Percentiles rank a stretch among this genome's conserved stretches.
Conservation (phyloP, 1,140 invertebrate species). For the Drosophila busckii region DNA sequence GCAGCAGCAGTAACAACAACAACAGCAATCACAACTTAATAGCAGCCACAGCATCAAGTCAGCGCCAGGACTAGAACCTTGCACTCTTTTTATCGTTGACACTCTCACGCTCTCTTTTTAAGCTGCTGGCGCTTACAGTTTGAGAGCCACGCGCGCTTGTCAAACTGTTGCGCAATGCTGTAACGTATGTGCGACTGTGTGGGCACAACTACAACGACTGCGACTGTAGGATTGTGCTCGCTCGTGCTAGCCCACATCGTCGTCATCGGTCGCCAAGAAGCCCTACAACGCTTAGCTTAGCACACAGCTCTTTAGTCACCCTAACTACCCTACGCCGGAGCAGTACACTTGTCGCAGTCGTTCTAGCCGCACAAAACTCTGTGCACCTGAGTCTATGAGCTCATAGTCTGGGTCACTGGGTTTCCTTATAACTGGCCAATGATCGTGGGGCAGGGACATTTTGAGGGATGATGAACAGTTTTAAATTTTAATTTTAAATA, state of each 20-base stretch:
- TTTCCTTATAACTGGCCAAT: too few species aligned
- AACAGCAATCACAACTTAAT: neutral
- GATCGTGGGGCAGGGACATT: too few species aligned
- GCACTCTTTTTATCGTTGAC: too few species aligned
- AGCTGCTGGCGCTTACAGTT: slow-evolving; percentile 27
- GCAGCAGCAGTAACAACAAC: neutral
- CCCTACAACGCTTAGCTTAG: slow-evolving; percentile 38
- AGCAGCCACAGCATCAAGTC: too few species aligned
- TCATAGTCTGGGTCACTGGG: slow-evolving; percentile 68
- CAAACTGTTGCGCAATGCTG: slow-evolving; percentile 46
- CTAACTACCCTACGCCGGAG: slow-evolving; percentile 19
- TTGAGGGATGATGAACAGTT: too few species aligned
- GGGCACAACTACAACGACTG: slow-evolving; percentile 52
- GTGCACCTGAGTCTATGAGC: slow-evolving; percentile 44
- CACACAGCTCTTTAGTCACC: slow-evolving; percentile 1
- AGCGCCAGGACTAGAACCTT: too few species aligned
- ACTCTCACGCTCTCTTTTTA: slow-evolving; percentile 13
- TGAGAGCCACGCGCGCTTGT: slow-evolving; percentile 18
- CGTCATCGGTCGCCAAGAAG: slow-evolving; percentile 35
- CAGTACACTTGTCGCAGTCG: slow-evolving; percentile 9
- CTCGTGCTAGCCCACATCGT: slow-evolving; percentile 21
- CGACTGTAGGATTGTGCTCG: slow-evolving; percentile 53
- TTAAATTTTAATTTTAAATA: too few species aligned
- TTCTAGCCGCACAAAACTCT: slow-evolving; percentile 18
- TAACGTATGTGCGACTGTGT: slow-evolving; percentile 34